Evolutionary conservation across 2,113 vertebrate species (phyloP).

Genomic region (Aptenodytes patagonicus): DNA sequence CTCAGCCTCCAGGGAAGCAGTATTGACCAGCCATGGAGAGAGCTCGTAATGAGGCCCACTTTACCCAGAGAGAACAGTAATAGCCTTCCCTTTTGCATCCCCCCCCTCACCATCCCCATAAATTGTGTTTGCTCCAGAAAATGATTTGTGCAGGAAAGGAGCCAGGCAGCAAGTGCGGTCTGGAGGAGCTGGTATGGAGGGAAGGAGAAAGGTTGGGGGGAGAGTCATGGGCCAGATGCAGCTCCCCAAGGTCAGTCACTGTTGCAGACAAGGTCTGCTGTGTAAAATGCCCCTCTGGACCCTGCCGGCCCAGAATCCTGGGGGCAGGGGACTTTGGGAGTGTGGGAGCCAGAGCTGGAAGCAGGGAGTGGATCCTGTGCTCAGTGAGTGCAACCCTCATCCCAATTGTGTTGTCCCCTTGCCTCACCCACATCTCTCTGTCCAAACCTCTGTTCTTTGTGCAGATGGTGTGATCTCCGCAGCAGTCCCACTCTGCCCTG

Average conservation of each 20-base stretch:
- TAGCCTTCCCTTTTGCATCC: not conserved
- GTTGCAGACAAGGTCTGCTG: not conserved
- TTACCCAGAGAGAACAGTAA: constrained; percentile 35
- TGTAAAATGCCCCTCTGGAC: not conserved
- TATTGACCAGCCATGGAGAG: constrained; percentile 47
- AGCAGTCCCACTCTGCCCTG: not conserved
- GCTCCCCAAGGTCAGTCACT: not conserved
- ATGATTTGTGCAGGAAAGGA: constrained; percentile 25
- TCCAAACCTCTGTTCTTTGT: not conserved
- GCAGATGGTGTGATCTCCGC: not conserved
- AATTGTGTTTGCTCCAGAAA: constrained; percentile 55
- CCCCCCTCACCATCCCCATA: not conserved
- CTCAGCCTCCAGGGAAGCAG: constrained; percentile 7
- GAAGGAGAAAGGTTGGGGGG: not conserved
- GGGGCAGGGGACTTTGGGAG: not conserved
- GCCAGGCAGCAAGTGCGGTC: not conserved
- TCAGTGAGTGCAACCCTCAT: not conserved
- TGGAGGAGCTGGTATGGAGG: not conserved
- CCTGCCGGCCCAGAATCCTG: not conserved
- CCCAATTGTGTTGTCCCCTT: not conserved
- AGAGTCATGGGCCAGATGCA: accelerated
- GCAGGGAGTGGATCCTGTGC: not conserved
- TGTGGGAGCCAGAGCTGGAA: not conserved
- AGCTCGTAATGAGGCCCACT: constrained; percentile 44
- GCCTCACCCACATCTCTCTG: not conserved